Conservation (phyloP, 2,113 vertebrate genomes). For the Pogona vitticeps region DNA sequence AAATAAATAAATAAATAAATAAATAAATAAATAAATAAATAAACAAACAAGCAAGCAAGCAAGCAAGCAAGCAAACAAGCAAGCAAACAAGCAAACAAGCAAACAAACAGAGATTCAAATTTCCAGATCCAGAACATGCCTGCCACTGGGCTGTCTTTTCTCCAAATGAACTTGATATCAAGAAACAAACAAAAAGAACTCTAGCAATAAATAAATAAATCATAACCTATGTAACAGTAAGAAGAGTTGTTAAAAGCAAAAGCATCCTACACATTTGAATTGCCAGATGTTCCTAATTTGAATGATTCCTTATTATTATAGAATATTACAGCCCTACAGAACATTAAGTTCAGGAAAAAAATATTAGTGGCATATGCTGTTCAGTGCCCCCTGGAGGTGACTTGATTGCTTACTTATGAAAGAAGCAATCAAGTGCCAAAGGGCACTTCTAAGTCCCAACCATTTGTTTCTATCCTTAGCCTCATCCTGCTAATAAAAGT, state of each 20-base stretch:
- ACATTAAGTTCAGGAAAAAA: neutral
- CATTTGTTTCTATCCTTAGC: neutral
- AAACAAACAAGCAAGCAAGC: no score
- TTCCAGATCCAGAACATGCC: neutral
- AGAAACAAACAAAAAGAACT: neutral
- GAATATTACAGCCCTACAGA: neutral
- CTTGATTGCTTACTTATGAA: neutral
- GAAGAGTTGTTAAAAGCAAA: neutral
- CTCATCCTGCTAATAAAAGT: neutral
- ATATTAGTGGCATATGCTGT: neutral
- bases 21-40: no score
- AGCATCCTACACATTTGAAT: neutral
- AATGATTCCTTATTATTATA: neutral
- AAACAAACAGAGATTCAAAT: no score
- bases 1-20: no score
- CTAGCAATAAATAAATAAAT: neutral
- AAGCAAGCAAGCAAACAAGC: no score
- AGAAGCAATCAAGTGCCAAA: neutral
- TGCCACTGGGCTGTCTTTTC: neutral
- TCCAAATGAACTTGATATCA: neutral
- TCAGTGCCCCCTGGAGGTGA: neutral
- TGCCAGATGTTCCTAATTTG: neutral
- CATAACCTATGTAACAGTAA: neutral
- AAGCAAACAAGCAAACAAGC: no score
- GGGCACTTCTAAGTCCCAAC: neutral